Evolutionary conservation across 1,140 invertebrate species (phyloP), one percentile per base, ranked within the genome.

Genomic region (Drosophila tropicalis): DNA sequence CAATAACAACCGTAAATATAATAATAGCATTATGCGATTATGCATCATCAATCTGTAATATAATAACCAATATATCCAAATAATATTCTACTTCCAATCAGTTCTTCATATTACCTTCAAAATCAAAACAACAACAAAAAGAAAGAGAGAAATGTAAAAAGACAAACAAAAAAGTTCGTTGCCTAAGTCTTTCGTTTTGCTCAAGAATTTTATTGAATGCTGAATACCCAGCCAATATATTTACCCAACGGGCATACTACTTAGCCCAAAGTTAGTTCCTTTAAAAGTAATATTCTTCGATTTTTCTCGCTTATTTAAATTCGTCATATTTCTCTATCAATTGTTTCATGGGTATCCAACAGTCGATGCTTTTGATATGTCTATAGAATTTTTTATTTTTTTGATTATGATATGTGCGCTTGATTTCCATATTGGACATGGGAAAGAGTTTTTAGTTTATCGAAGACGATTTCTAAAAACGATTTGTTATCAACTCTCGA

Each of bases 131-230:
- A 29, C 25, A 29, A 29, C 25, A 25, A 25, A 1, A 29, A 25
- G 1, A 25, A 25, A 25, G 1, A 25, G 22, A 25, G 22, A 25
- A 25, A 29, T 5, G 29, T 5, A 29, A 29, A 1, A 29, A 29
- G 1, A 29, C 29, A 39, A 4, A 54, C n/a, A 62, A 6, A 17
- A n/a, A 13, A 78, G 79, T 87, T 86, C 55, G 82, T 86, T 69
- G 78, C 66, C 67, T 60, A 72, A 86, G 82, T 86, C 75, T 81
- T 81, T 81, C 60, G 71, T 60, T 72, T 64, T 40, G 47, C 34
- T 63, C 12, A 63, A 29, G 62, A 72, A 44, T 67, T 44, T 58
- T 56, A n/a, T 54, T 6, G 12, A 4, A 19, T 44, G 12, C 36
- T 39, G 7, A 1, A 17, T 17, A 51, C 17, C 44, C 44, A 22